Evolutionary conservation across 2,113 vertebrate species (phyloP), one percentile per base, ranked within the genome.

Genomic region (Podarcis raffonei): DNA sequence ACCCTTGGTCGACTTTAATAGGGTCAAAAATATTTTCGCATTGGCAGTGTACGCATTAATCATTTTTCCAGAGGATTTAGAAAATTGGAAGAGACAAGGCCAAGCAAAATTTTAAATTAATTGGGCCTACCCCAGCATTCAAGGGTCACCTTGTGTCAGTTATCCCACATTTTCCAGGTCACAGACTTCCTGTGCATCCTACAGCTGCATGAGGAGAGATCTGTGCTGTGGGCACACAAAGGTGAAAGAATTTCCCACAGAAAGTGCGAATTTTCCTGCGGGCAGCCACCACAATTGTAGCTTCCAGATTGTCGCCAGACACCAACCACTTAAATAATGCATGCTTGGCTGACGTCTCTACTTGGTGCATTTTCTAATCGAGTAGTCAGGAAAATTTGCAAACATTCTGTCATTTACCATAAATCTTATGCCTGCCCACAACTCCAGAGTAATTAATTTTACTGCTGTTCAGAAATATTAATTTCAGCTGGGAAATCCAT

Each of bases 1-100:
- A 98, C 98, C 98, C 98, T 99, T 99, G 98, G 98, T 98, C 97
- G 97, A 98, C 97, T 99, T 99, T 99, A 98, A 98, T 98, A 98
- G 98, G 98, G 98, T 99, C 98, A 99, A 99, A 98, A 98, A 99
- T 98, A 98, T 98, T 99, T 99, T 98, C 96, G 86, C 96, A 98
- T 98, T 97, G 97, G 97, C 97, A 98, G 96, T 97, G 97, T 97
- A 97, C 96, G 95, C 98, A 98, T 98, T 98, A 98, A 98, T 98
- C 98, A 98, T 98, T 98, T 98, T 98, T 98, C 98, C 96, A 97
- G 97, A 96, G 96, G 98, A 98, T 98, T 99, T 98, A 98, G 97
- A 98, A 98, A 98, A 99, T 98, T 98, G 97, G 96, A 98, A 97
- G 97, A 98, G 98, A 98, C 97, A 97, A 98, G 97, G 97, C 97